A percentile compares a stretch with the other conserved stretches of the same genome.
phyloP scores from a whole-genome alignment of 2,797 vertebrate species.

The Coreius guichenoti region DNA sequence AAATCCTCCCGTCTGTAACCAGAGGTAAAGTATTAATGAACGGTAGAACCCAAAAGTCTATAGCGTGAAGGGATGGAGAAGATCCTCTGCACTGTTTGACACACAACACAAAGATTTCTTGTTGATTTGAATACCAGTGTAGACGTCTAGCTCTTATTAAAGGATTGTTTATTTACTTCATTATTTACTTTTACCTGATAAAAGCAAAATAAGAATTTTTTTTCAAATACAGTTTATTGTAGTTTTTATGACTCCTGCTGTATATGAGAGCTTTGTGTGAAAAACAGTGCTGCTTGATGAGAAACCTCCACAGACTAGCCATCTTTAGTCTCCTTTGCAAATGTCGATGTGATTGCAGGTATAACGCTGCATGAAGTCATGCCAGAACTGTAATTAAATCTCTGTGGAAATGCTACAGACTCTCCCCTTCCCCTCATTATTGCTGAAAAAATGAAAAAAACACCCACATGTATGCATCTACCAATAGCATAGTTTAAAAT shows the following conservation, averaged over 20 bases:
- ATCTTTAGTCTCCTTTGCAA: not conserved
- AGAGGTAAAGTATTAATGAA: conserved; percentile 52
- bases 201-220: not conserved
- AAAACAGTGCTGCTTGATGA: not conserved
- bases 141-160: not conserved
- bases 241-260: not conserved
- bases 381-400: conserved; percentile 46
- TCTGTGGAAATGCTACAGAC: conserved; percentile 24
- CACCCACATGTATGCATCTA: not conserved
- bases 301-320: not conserved
- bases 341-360: not conserved
- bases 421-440: not conserved
- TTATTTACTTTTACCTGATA: not conserved
- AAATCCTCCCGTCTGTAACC: conserved; percentile 45
- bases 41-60: conserved; percentile 21
- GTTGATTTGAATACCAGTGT: not conserved
- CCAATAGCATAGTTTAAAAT: conserved; percentile 7
- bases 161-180: not conserved
- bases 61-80: not conserved
- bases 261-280: not conserved
- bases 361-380: conserved; percentile 14
- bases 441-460: not conserved
- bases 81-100: not conserved
- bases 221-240: not conserved
- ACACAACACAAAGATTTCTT: not conserved